Evolutionary conservation across 2,888 invertebrate species (phyloP).

Genomic region (Tipula helvola): DNA sequence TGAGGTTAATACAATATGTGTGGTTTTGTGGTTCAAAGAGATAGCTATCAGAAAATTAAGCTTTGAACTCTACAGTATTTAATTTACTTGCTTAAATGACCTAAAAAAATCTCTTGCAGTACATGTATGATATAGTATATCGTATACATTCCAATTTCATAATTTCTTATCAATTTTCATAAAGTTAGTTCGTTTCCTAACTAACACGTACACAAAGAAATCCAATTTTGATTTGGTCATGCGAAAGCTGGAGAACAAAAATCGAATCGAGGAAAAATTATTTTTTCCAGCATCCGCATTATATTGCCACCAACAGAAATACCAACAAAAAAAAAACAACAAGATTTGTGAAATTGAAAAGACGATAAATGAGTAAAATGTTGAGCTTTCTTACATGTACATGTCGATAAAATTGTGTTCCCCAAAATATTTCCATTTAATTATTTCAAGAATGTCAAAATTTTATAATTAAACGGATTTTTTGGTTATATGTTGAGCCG

Average conservation of each 20-base stretch:
- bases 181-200: neutral
- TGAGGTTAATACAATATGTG: neutral
- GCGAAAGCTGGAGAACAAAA: neutral
- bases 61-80: neutral
- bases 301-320: neutral
- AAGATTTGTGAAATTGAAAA: neutral
- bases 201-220: neutral
- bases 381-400: neutral
- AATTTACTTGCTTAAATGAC: neutral
- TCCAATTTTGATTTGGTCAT: constrained; percentile 4
- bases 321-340: neutral
- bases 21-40: neutral
- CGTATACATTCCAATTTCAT: neutral
- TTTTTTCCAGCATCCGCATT: neutral
- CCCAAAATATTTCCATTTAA: neutral
- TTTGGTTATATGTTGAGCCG: neutral
- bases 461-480: neutral
- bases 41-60: too few species aligned
- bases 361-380: neutral
- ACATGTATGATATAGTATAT: neutral
- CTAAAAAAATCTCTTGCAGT: neutral
- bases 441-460: neutral
- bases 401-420: neutral
- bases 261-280: neutral
- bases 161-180: constrained; percentile 1